Evolutionary conservation across 2,888 invertebrate species (phyloP).

Genomic region (Erebia epiphron): DNA sequence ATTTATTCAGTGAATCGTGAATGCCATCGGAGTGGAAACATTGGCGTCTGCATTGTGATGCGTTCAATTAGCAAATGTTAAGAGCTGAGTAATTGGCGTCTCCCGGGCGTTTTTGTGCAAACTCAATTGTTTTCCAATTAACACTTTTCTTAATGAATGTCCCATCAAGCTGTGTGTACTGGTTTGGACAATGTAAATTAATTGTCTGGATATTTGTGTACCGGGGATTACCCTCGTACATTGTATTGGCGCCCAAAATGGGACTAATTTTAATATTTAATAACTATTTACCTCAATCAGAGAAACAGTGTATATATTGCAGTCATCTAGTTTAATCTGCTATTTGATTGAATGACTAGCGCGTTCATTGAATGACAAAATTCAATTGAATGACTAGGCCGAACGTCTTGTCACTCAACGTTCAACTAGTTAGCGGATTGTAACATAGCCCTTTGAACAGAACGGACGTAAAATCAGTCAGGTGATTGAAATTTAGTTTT

Average conservation of each 20-base stretch:
- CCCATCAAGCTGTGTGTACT: constrained; percentile 29
- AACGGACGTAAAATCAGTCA: no score
- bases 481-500: no score
- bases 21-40: constrained; percentile 64
- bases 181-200: constrained; percentile 19
- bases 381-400: no score
- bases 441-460: no score
- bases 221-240: background rate
- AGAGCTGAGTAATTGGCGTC: constrained; percentile 49
- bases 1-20: constrained; percentile 71
- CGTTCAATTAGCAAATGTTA: constrained; percentile 65
- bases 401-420: no score
- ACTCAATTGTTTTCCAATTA: constrained; percentile 46
- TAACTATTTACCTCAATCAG: no score
- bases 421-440: no score
- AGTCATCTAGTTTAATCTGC: no score
- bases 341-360: no score
- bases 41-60: constrained; percentile 69
- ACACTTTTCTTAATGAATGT: constrained; percentile 41
- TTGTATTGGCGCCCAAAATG: background rate
- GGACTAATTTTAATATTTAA: background rate
- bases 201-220: background rate
- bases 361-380: no score
- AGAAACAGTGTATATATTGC: no score
- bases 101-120: constrained; percentile 43